Base-by-base conservation (phyloP, 2,113 vertebrate species). In the Phrynosoma platyrhinos region DNA sequence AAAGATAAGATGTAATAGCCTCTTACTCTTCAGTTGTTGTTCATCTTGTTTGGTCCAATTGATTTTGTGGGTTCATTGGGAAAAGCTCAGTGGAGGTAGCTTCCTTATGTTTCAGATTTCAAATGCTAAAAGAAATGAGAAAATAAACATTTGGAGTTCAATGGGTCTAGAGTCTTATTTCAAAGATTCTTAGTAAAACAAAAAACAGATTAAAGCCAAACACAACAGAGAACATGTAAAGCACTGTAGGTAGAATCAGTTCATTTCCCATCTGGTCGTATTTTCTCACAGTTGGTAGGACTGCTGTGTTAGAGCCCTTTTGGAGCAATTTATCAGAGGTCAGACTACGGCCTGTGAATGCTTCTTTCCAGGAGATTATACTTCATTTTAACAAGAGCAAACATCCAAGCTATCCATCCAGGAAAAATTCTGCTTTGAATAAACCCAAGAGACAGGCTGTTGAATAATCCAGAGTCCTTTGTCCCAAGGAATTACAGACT, bases 261-360 rank as follows among this genome's bases (percentile, higher is more conserved):
- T 47, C 86, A n/a, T 62, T 82, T 87, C 86, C 53, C 86, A 87
- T 81, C 58, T 81, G 47, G 32, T 42, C 27, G 20, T 58, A 87
- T 81, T 32, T 81, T 82, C 79, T 72, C 32, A 40, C 52, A 82
- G 53, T 87, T 64, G 55, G 55, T 64, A 18, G 79, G 36, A 75
- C 82, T 69, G 64, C 18, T 81, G 58, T 82, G 72, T 36, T 64
- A 62, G 69, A 87, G 20, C 12, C 55, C 20, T 82, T 74, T 30
- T 58, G 21, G 79, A 87, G 25, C 55, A 87, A 71, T 64, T 74
- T 74, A 47, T 64, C 53, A 87, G 79, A 79, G 53, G 79, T 87
- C 32, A 81, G 78, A 27, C 69, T 75, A 82, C 79, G 64, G 69
- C 32, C 42, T 80, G 79, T 75, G 32, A 30, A 64, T 62, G 36